Percentiles rank a stretch among this genome's conserved stretches.
phyloP scores from a whole-genome alignment of 1,140 invertebrate genomes.

The Riptortus pedestris region DNA sequence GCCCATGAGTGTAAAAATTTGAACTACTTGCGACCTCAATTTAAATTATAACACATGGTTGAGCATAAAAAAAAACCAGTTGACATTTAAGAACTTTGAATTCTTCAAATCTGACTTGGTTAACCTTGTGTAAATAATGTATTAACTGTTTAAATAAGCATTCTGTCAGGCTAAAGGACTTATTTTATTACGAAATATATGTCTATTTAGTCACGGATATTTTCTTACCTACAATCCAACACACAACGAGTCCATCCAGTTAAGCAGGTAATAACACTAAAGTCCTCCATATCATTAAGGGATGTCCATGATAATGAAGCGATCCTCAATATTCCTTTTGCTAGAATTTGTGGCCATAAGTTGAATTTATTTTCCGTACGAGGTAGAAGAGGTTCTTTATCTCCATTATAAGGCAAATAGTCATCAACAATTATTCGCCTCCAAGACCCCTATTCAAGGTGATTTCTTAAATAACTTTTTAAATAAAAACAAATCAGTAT shows the following conservation, averaged over 20 bases:
- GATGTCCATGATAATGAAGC: constrained; percentile 10
- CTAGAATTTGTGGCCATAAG: constrained; percentile 29
- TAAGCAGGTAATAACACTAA: constrained; percentile 25
- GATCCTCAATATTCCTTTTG: constrained; percentile 29
- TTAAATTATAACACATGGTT: too few species aligned
- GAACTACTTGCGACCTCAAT: too few species aligned
- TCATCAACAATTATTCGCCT: constrained; percentile 29
- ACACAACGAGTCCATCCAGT: constrained; percentile 26
- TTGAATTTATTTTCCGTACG: constrained; percentile 11
- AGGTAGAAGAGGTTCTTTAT: constrained; percentile 27
- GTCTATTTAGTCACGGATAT: too few species aligned
- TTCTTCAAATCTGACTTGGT: neutral
- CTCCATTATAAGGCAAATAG: constrained; percentile 25
- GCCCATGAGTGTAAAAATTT: too few species aligned
- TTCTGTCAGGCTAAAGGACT: too few species aligned
- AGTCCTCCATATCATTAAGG: constrained; percentile 16
- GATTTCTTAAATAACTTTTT: neutral
- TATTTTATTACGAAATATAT: too few species aligned
- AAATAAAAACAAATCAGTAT: neutral
- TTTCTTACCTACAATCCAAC: constrained; percentile 21
- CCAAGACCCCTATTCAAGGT: constrained; percentile 31
- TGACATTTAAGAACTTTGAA: too few species aligned
- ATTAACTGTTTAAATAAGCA: too few species aligned
- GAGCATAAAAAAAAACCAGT: too few species aligned
- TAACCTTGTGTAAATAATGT: neutral